Evolutionary conservation across 2,113 vertebrate genomes (phyloP).

Genomic region (Sander vitreus): DNA sequence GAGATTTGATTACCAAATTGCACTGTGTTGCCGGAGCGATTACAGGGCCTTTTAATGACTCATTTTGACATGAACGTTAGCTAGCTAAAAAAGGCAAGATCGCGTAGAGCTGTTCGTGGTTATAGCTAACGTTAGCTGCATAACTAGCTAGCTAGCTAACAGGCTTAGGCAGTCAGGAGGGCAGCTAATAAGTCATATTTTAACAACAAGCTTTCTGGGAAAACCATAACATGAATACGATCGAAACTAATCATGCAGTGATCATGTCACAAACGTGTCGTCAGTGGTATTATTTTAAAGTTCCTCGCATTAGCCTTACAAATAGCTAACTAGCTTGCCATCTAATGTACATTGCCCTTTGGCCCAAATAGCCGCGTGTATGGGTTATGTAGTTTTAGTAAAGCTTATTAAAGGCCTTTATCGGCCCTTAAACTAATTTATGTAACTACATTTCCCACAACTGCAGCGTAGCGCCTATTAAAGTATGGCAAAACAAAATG

Average conservation of each 20-base stretch:
- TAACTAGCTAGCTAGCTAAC: constrained; percentile 26
- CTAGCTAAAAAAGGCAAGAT: background rate
- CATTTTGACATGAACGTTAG: background rate
- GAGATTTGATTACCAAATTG: background rate
- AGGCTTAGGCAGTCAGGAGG: background rate
- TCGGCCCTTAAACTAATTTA: background rate
- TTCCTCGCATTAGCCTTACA: constrained; percentile 34
- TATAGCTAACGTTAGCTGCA: constrained; percentile 41
- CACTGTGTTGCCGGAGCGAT: background rate
- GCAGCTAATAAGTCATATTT: background rate
- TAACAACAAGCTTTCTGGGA: background rate
- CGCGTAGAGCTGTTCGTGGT: background rate
- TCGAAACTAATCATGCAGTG: background rate
- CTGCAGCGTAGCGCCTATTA: rapidly evolving
- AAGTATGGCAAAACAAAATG: constrained; percentile 9
- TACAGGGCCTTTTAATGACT: rapidly evolving
- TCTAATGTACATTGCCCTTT: constrained; percentile 63
- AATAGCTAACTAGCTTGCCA: constrained; percentile 58
- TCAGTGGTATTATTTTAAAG: background rate
- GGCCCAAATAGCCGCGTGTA: constrained; percentile 19
- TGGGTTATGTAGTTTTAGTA: constrained; percentile 76
- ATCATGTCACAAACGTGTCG: background rate
- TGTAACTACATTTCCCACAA: constrained; percentile 65
- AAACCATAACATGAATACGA: background rate
- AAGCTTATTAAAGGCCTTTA: no score